Evolutionary conservation across 2,888 invertebrate species (phyloP), one percentile per base, ranked within the genome.

Genomic region (Parthenolecanium corni): DNA sequence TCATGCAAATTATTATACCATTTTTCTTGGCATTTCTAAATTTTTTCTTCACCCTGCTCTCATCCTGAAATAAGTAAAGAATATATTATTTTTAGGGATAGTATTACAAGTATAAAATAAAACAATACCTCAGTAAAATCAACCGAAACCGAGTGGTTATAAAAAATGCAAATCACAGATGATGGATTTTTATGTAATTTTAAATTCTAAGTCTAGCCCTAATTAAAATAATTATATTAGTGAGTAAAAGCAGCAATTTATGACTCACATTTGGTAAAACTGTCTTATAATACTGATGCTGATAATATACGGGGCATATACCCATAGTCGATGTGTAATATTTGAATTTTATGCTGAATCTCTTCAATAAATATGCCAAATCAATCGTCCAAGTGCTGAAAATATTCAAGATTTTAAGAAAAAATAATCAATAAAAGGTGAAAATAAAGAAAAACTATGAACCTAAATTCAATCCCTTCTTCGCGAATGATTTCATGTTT

Each of bases 391-490:
- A 62, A 9, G 52, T 52, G 18, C 62, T 62, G 18, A 2, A 31
- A 38, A 46, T 24, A 57, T 11, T 1, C 9, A 20, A 36, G n/a
- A n/a, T n/a, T n/a, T n/a, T n/a, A 4, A 20, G 1, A 54, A 38
- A 42, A 21, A 12, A 11, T 49, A 5, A 16, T 24, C 14, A n/a
- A 24, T 6, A 5, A 51, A 16, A 51, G 11, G n/a, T 14, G 18
- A 20, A 44, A 16, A 18, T 44, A 44, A 44, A 23, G n/a, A 52
- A 21, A 38, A 38, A 38, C 6, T 20, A 58, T 36, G 4, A 31
- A 58, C 58, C 47, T 58, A n/a, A 58, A 58, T 36, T 49, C 58
- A 20, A 58, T 58, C 18, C 58, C 58, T 49, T 58, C 58, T 36
- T 58, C 58, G 5, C 46, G 18, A 4, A 58, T 62, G n/a, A 62